phyloP scores from a whole-genome alignment of 37 sponge, comb jelly and placozoan species.

The Agelas oroides region DNA sequence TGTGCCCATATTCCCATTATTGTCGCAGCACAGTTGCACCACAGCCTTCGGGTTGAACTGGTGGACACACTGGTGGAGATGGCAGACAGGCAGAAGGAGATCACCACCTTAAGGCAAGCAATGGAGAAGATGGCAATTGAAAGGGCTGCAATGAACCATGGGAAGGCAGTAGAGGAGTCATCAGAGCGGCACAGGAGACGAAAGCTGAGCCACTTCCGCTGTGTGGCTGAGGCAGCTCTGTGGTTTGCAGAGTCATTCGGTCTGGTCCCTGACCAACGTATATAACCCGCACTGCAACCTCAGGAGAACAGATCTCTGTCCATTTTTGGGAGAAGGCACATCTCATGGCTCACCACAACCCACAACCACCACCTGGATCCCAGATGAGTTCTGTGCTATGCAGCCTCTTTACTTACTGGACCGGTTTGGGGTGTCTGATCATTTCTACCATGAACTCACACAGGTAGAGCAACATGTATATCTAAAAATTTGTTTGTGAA shows the following conservation, averaged over 20 bases:
- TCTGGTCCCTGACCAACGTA: neutral
- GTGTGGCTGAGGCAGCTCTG: neutral
- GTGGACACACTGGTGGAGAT: too few relatives aligned
- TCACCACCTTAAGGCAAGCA: too few relatives aligned
- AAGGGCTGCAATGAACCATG: too few relatives aligned
- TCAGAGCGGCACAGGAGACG: neutral
- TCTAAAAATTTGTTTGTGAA: too few relatives aligned
- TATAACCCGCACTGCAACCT: neutral
- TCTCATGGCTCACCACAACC: neutral
- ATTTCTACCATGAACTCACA: neutral
- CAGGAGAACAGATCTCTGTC: neutral
- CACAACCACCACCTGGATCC: neutral
- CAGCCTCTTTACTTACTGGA: neutral
- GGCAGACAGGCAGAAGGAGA: too few relatives aligned
- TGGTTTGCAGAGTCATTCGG: neutral
- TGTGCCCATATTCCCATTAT: too few relatives aligned
- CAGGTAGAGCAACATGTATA: too few relatives aligned
- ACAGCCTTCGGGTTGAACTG: too few relatives aligned
- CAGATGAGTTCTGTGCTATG: conserved; percentile 3
- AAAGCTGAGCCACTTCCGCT: neutral
- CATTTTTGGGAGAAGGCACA: neutral
- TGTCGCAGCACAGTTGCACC: too few relatives aligned
- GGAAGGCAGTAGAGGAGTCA: too few relatives aligned
- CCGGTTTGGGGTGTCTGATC: conserved; percentile 18
- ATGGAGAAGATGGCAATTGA: too few relatives aligned